Base-by-base conservation (phyloP, 2,888 invertebrate species). In the Epinotia nisella region DNA sequence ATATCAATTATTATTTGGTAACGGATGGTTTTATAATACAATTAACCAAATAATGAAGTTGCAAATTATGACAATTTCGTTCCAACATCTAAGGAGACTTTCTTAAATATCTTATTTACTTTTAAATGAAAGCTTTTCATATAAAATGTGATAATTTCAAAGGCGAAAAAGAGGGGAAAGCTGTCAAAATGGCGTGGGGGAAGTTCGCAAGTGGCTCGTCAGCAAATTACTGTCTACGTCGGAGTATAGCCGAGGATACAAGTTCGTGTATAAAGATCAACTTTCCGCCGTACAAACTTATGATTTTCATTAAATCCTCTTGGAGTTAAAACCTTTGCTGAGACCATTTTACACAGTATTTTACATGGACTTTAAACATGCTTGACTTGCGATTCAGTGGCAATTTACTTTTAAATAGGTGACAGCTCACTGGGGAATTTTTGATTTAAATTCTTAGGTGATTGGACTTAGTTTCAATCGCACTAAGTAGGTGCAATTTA, bases 301-400 rank as follows among this genome's bases (percentile, higher is more conserved):
- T 87, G 85, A 88, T 88, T 89, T 89, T 87, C 87, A 90, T 90
- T 89, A 87, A 87, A 88, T 86, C 87, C 80, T 83, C 58, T 73
- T 17, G 49, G 41, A 64, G 53, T 59, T 59, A 3, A 68, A 55
- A 49, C 49, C 39, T 56, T 24, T 35, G 19, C 61, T 9, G 55
- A 29, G 29, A 55, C 29, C 19, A 55, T 55, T n/a, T 66, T 66
- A 65, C 39, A 55, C 56, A 39, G 55, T 45, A 49, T 51, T 64
- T 29, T 64, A n/a, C 11, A 29, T 49, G 55, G n/a, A 41, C 41
- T 55, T 56, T n/a, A 15, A 65, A 56, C 24, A 24, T 56, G n/a
- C n/a, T 56, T 21, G 21, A n/a, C 53, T 21, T 56, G 39, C 21
- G 0, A 53, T 53, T 64, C 13, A 49, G 29, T 13, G 7, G 51